phyloP scores from a whole-genome alignment of 2,888 invertebrate species.

The Eupithecia abbreviata region DNA sequence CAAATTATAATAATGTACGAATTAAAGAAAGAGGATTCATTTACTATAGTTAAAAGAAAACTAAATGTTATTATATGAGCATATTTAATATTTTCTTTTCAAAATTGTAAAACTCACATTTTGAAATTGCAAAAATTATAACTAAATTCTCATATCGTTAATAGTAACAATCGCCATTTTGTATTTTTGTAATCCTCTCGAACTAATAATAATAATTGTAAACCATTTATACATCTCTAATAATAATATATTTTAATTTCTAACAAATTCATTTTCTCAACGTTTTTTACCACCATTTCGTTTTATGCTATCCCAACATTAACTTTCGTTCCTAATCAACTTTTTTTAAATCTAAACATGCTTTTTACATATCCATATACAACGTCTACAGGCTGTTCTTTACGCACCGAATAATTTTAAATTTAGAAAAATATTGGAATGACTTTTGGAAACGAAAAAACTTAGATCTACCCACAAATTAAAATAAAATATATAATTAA shows the following conservation, averaged over 20 bases:
- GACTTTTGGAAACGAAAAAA: conserved; percentile 62
- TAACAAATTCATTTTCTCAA: conserved; percentile 83
- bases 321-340: conserved; percentile 79
- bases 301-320: conserved; percentile 75
- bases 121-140: conserved; percentile 84
- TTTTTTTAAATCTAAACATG: conserved; percentile 78
- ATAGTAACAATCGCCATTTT: conserved; percentile 83
- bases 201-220: conserved; percentile 82
- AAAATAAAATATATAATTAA: conserved; percentile 48
- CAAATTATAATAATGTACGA: no score
- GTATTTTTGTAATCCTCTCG: conserved; percentile 76
- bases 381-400: conserved; percentile 67
- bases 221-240: conserved; percentile 83
- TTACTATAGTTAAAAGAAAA: conserved; percentile 59
- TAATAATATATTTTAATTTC: conserved; percentile 83
- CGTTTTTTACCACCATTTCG: conserved; percentile 71
- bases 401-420: conserved; percentile 70
- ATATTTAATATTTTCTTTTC: conserved; percentile 84
- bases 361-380: conserved; percentile 79
- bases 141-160: conserved; percentile 84
- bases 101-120: conserved; percentile 85
- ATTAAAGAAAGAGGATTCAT: no score
- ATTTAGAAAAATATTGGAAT: conserved; percentile 81
- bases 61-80: conserved; percentile 75
- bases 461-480: conserved; percentile 58